These are phyloP conservation scores for Arctocebus calabarensis DNA, from an alignment of 2,797 vertebrate genomes.

Conservation along the genomic window DNA sequence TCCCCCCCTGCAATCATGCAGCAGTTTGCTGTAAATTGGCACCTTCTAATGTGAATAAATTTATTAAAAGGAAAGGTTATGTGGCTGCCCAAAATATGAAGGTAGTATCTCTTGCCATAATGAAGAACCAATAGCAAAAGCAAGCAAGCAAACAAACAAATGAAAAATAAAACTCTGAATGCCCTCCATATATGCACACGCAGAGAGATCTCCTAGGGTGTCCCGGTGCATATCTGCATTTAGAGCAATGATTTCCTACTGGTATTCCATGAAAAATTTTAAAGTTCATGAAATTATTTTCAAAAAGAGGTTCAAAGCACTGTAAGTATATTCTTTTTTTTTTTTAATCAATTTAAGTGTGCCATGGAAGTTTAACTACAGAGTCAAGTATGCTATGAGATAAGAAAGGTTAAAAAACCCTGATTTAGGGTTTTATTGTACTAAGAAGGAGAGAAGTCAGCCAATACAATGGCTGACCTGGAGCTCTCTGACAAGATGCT, in stretches of 20 bases:
- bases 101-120: background rate
- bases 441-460: conserved; percentile 16
- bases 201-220: background rate
- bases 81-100: background rate
- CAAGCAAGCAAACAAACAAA: conserved; percentile 20
- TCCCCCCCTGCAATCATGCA: background rate
- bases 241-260: too few species aligned
- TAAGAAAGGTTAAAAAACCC: too few species aligned
- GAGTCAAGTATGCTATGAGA: too few species aligned
- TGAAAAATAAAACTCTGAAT: background rate
- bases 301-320: too few species aligned
- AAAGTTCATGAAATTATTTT: too few species aligned
- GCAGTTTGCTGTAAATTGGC: conserved; percentile 16
- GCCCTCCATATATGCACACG: background rate
- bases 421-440: background rate
- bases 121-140: background rate
- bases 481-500: background rate
- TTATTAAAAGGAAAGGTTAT: conserved; percentile 22
- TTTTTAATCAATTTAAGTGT: too few species aligned
- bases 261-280: too few species aligned
- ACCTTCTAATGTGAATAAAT: background rate
- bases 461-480: background rate
- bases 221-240: background rate
- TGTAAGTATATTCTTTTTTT: too few species aligned
- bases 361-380: too few species aligned